These are phyloP conservation scores for Paratilapia polleni DNA, from an alignment of 2,113 vertebrate genomes.

Conservation along the genomic window DNA sequence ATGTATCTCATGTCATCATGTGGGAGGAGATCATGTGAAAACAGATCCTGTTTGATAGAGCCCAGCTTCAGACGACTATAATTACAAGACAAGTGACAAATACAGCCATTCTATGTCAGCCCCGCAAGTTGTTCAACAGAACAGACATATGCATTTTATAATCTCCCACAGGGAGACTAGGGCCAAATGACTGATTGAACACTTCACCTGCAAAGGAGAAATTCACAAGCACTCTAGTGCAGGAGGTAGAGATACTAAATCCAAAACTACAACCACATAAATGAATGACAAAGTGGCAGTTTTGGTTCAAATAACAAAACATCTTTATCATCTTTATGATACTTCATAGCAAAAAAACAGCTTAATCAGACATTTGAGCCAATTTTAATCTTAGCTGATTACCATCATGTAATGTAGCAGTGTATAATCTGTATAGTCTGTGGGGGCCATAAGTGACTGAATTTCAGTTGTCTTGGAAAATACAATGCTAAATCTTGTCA, in stretches of 20 bases:
- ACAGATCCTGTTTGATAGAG: conserved; percentile 71
- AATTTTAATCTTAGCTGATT: neutral
- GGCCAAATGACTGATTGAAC: neutral
- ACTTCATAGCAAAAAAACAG: neutral
- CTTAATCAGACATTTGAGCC: neutral
- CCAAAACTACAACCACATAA: neutral
- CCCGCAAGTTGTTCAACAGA: conserved; percentile 13
- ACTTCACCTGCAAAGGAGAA: neutral
- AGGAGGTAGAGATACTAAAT: neutral
- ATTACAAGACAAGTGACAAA: conserved; percentile 68
- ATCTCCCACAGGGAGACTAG: neutral
- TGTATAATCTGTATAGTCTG: neutral
- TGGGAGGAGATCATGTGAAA: conserved; percentile 70
- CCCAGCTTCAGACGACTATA: conserved; percentile 45
- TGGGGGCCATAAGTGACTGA: neutral
- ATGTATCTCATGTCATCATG: conserved; percentile 64
- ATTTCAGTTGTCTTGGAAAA: neutral
- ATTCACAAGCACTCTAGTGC: neutral
- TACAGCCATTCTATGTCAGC: conserved; percentile 47
- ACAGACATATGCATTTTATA: conserved; percentile 27
- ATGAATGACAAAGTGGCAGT: fast-evolving
- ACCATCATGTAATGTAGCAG: neutral
- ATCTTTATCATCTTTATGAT: neutral
- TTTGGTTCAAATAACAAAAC: neutral
- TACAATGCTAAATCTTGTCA: neutral